Evolutionary conservation across 1,140 invertebrate species (phyloP), one percentile per base, ranked within the genome.

Genomic region (Eulimnadia texana): DNA sequence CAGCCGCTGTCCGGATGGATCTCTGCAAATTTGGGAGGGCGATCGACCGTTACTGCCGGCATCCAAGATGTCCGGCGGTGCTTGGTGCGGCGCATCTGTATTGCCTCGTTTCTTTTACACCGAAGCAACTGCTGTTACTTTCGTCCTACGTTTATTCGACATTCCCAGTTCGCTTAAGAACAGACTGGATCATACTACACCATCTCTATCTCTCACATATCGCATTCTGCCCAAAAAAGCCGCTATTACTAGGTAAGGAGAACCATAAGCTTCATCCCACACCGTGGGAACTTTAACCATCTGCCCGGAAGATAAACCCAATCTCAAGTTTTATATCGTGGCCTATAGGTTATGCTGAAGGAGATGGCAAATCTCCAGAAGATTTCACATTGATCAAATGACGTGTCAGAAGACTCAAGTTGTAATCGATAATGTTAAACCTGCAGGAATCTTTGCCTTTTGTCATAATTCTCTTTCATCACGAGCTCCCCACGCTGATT

Each of bases 21-120:
- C 47, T 24, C 27, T 63, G 27, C 53, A 63, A 51, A 63, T 63
- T 23, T 53, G 47, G 62, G 62, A 63, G 28, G 62, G 62, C 29
- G 57, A 63, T 52, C 47, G 60, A 28, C 60, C 60, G 23, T 53
- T 59, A 42, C 28, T 61, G 19, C 52, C 42, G 3, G 19, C 62
- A 60, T 24, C 49, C n/a, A 24, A 58, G 47, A 49, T 23, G 55
- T 42, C 28, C 3, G 27, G 28, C 1, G 53, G 53, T 49, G 28
- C 50, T 3, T 63, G 62, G 62, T 63, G 62, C 58, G 62, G 62
- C 10, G 52, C 55, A n/a, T 58, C 56, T 29, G 33, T 54, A 22
- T 42, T 28, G 22, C 62, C 62, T 9, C 50, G 62, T 9, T 33
- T 63, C 25, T 60, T 62, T 51, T 63, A 59, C 52, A 29, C 55